These are phyloP conservation scores for Neofelis nebulosa DNA, from an alignment of 2,113 vertebrate genomes.

Conservation along the genomic window DNA sequence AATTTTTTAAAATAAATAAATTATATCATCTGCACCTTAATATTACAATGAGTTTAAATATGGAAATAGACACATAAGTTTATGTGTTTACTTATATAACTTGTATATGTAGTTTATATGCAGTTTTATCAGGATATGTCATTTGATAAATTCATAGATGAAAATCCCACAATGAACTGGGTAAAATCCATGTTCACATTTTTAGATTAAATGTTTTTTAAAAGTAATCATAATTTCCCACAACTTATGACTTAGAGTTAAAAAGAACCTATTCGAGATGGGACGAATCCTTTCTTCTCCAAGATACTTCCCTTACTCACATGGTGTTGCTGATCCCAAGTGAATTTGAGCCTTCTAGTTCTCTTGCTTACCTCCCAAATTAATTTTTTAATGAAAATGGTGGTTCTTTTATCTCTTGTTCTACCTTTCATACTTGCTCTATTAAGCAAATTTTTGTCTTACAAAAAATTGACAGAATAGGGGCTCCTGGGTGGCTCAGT, in stretches of 20 bases:
- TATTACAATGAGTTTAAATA: background rate
- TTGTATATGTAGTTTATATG: background rate
- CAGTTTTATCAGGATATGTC: background rate
- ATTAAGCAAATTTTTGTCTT: background rate
- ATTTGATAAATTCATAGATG: background rate
- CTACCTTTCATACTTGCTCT: background rate
- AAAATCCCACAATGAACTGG: background rate
- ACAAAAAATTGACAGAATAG: background rate
- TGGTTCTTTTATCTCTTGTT: background rate
- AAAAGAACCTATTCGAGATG: background rate
- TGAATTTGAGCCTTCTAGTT: background rate
- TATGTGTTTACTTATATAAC: background rate
- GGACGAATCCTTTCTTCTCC: background rate
- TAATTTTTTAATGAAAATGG: background rate
- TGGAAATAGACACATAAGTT: background rate
- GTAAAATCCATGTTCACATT: background rate
- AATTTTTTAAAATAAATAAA: no score
- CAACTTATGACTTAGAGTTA: background rate
- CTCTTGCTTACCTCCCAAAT: background rate
- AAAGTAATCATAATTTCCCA: background rate
- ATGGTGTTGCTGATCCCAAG: background rate
- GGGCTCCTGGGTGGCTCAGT: no score
- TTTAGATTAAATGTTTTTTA: background rate
- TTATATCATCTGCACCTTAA: background rate
- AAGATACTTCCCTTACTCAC: background rate